Base-by-base conservation (phyloP, 2,113 vertebrate species). In the Amia ocellicauda region DNA sequence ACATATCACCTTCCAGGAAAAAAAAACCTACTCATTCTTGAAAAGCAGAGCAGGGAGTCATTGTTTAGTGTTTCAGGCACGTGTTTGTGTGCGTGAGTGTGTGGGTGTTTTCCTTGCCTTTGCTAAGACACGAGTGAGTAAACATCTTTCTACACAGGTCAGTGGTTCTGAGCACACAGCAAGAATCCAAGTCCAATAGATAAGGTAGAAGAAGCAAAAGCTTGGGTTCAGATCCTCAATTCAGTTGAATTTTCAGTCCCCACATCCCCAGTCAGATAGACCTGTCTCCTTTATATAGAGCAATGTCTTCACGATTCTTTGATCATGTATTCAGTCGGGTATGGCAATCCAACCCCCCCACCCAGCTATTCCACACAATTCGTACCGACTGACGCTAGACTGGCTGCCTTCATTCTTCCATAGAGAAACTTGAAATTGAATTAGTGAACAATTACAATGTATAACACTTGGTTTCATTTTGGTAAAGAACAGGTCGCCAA, bases 301-400 rank as follows among this genome's bases (percentile, higher is more conserved):
- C 31, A 36, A 36, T 36, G 3, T 36, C 31, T 36, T 36, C 31
- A 7, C 5, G 11, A 36, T 36, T 36, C 20, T 60, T 23, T n/a
- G 45, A 45, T 45, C 23, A 60, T n/a, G n/a, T n/a, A n/a, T n/a
- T n/a, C 58, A 60, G 17, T 60, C 58, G 10, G 40, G 42, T 40
- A 23, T 58, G 57, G 36, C 36, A 42, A 28, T 41, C 16, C 36
- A 28, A 22, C 36, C 31, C 9, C 5, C 31, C 3, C 36, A 29
- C 27, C 28, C 22, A 17, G 22, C 19, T 29, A 26, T 24, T 54
- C 28, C 54, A 57, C 28, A 57, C 26, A 17, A 29, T 28, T 29
- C n/a, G 26, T 4, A 57, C 13, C 17, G 54, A 31, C 54, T 31
- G 54, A 57, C 29, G 29, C 28, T 24, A 23, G 19, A 53, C 17